phyloP scores from a whole-genome alignment of 2,113 vertebrate genomes.

The Sprattus sprattus region DNA sequence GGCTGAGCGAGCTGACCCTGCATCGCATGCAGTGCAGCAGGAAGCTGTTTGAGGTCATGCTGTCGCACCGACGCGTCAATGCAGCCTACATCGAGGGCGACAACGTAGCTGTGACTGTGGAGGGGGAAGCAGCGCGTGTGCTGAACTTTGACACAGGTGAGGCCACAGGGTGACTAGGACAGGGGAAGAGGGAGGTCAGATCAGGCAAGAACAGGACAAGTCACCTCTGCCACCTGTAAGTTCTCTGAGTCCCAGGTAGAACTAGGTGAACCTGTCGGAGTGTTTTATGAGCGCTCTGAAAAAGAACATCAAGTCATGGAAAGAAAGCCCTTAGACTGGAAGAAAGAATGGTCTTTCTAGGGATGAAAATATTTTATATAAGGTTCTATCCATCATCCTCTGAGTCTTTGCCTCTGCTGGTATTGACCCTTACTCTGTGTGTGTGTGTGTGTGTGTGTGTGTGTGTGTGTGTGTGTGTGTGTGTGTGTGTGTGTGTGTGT shows the following conservation, averaged over 20 bases:
- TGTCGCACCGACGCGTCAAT: conserved; percentile 72
- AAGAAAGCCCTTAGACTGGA: no score
- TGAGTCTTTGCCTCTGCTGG: not conserved
- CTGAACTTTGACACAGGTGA: conserved; percentile 76
- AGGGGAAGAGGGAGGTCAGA: not conserved
- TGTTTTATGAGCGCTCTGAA: no score
- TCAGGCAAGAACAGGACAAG: not conserved
- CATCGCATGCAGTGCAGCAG: conserved; percentile 72
- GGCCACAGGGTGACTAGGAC: not conserved
- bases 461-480: not conserved
- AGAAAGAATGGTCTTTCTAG: no score
- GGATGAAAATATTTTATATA: no score
- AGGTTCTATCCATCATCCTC: no score
- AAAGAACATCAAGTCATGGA: no score
- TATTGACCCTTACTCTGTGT: not conserved
- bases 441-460: not conserved
- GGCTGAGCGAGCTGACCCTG: conserved; percentile 64
- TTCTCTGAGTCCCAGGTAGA: not conserved
- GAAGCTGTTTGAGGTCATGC: conserved; percentile 71
- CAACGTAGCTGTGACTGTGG: conserved; percentile 72
- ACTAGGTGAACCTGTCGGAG: not conserved
- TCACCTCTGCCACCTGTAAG: not conserved
- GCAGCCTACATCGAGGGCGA: conserved; percentile 69
- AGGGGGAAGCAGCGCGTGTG: conserved; percentile 71
- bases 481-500: not conserved